phyloP scores from a whole-genome alignment of 2,888 invertebrate species.

The Phrixothrix hirtus region DNA sequence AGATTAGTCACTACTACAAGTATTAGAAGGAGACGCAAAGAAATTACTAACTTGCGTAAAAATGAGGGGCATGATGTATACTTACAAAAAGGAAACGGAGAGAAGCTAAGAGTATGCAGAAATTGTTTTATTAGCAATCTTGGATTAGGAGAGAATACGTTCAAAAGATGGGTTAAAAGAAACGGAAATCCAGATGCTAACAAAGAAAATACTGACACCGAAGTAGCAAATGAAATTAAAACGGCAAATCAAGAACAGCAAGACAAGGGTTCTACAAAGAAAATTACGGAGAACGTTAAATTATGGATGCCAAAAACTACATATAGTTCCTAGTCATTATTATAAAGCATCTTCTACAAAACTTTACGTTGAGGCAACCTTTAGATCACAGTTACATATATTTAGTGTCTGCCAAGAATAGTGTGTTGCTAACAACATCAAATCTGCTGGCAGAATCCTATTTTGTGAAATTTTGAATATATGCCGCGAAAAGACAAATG shows the following conservation, averaged over 20 bases:
- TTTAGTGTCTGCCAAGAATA: background rate
- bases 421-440: background rate
- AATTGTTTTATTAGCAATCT: too few relatives aligned
- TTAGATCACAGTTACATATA: background rate
- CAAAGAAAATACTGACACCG: too few relatives aligned
- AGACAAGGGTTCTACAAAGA: too few relatives aligned
- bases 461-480: background rate
- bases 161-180: constrained; percentile 1
- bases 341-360: background rate
- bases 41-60: background rate
- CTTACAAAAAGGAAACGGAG: background rate
- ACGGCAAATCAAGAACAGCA: too few relatives aligned
- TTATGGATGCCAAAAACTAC: constrained; percentile 1
- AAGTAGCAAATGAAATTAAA: too few relatives aligned
- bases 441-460: background rate
- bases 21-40: constrained; percentile 1
- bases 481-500: background rate
- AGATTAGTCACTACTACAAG: background rate
- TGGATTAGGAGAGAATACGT: background rate
- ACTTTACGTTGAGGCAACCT: background rate
- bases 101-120: background rate
- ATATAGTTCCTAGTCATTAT: background rate
- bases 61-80: background rate
- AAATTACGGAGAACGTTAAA: background rate
- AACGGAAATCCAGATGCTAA: background rate